Base-by-base conservation (phyloP, 2,797 vertebrate species). In the Alauda arvensis region DNA sequence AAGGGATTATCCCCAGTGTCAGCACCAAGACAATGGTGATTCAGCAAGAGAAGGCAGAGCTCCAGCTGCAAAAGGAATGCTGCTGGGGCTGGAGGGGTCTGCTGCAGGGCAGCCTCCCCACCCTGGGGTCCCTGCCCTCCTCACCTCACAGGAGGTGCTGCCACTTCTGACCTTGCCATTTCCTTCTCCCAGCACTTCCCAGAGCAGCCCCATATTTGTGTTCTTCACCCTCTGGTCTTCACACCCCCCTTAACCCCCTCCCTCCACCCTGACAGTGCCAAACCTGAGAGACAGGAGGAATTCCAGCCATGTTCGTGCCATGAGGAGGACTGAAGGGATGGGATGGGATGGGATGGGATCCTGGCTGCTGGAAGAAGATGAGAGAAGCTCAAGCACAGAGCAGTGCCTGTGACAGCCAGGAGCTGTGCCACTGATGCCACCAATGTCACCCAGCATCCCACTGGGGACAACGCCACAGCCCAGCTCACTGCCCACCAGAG, bases 61-160 rank as follows among this genome's bases (percentile, higher is more conserved):
- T 72, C 12, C 12, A 65, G 37, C 51, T 66, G 77, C 59, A 52
- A 20, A 39, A 59, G 2, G 1, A 39, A 17, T 0, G 0, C 24
- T 18, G 40, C 40, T 37, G 43, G 31, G 42, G 45, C 55, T 57
- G 57, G n/a, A 31, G 33, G 40, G 43, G 8, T 23, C 20, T 80
- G 81, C 56, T 66, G 29, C 33, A 72, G 25, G 52, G 45, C 18
- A 14, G 6, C 11, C 39, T 26, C 6, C 66, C 14, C 24, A 39
- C 8, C 4, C 1, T 1, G 1, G n/a, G 43, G 23, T 21, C 60
- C 34, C 57, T 76, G 68, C 8, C 19, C 60, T 18, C 31, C 55
- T 18, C 8, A 1, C 49, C 2, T 1, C 0, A 0, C 14, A 8
- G 39, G 20, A 0, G 51, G 33, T 37, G 37, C 40, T 70, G 34